phyloP scores from a whole-genome alignment of 2,797 vertebrate species.

The Hydrocynus forskahlii region DNA sequence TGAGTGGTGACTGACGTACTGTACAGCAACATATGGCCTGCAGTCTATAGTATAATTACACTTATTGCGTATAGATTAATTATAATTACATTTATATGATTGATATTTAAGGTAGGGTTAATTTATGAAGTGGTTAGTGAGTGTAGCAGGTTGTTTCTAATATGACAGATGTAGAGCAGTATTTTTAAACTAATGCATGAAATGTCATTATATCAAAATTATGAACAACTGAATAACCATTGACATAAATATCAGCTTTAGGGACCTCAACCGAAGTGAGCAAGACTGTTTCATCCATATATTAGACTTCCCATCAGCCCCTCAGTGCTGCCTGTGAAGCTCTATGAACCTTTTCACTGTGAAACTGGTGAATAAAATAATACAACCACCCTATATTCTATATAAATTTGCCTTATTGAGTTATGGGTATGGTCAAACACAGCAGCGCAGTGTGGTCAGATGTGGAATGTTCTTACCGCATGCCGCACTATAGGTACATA shows the following conservation, averaged over 20 bases:
- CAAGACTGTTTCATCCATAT: background rate
- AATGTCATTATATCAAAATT: too few relatives aligned
- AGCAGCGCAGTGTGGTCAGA: constrained; percentile 9
- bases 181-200: too few relatives aligned
- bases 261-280: too few relatives aligned
- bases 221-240: background rate
- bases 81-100: too few relatives aligned
- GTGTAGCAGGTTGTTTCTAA: too few relatives aligned
- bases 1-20: too few relatives aligned
- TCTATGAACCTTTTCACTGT: background rate
- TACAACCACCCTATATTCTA: constrained; percentile 3
- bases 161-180: too few relatives aligned
- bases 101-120: too few relatives aligned
- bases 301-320: background rate
- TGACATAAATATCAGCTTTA: background rate
- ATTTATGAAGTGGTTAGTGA: too few relatives aligned
- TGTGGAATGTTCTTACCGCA: constrained; percentile 45
- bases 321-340: background rate
- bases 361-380: background rate
- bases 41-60: too few relatives aligned
- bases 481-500: background rate
- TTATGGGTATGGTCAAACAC: background rate
- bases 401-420: constrained; percentile 15
- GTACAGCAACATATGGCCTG: too few relatives aligned
- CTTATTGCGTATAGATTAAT: too few relatives aligned